These are phyloP conservation scores for Jaculus jaculus DNA, from an alignment of 2,113 vertebrate species.

Conservation along the genomic window DNA sequence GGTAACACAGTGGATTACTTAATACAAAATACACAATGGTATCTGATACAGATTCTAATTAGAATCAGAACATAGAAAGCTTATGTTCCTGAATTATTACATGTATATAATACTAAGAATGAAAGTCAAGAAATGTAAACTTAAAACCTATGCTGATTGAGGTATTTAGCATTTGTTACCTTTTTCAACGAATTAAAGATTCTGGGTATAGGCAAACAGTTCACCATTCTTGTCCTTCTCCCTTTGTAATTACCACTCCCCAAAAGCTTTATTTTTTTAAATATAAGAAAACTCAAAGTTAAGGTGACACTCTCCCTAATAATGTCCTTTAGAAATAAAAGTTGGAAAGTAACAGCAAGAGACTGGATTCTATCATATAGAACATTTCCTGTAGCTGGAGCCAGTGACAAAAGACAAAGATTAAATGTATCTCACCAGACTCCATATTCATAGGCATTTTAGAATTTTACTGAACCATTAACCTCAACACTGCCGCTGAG, in stretches of 20 bases:
- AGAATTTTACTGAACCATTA: slow-evolving; percentile 47
- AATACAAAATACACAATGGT: background rate
- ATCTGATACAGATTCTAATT: background rate
- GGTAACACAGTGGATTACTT: slow-evolving; percentile 50
- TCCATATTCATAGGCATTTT: background rate
- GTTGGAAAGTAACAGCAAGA: background rate
- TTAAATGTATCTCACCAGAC: background rate
- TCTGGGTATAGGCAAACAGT: background rate
- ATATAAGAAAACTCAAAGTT: background rate
- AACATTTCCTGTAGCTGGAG: background rate
- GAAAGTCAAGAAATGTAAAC: slow-evolving; percentile 12
- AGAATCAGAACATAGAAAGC: background rate
- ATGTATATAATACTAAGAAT: background rate
- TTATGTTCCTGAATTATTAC: slow-evolving; percentile 17
- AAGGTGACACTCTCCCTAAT: background rate
- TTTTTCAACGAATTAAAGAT: background rate
- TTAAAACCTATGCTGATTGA: background rate
- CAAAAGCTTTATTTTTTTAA: background rate
- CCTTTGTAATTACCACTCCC: background rate
- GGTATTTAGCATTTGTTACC: background rate
- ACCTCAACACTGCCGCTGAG: slow-evolving; percentile 43
- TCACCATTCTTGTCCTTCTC: background rate
- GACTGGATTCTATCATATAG: background rate
- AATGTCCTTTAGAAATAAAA: slow-evolving; percentile 28
- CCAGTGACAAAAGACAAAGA: background rate